Percentiles rank a stretch among this genome's conserved stretches.
Conservation (phyloP, 2,888 invertebrate species). For the Acleris holmiana region DNA sequence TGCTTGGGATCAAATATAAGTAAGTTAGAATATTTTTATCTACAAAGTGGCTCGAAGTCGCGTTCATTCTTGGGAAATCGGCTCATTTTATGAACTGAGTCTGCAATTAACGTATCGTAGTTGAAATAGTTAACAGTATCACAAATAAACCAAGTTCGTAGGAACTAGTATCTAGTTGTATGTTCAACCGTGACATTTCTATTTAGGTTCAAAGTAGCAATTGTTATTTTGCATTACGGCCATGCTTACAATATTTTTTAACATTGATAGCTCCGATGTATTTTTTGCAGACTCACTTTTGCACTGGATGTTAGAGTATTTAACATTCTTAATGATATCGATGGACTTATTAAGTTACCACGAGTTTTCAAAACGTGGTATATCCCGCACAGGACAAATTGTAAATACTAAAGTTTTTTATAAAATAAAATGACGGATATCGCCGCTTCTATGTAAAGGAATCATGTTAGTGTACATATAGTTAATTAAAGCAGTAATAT, state of each 20-base stretch:
- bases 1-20: constrained; percentile 81
- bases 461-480: constrained; percentile 45
- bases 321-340: constrained; percentile 43
- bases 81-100: not conserved
- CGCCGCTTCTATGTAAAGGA: constrained; percentile 58
- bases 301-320: constrained; percentile 9
- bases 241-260: not conserved
- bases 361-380: constrained; percentile 63
- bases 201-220: too few species aligned
- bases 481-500: constrained; percentile 43
- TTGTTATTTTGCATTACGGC: not conserved
- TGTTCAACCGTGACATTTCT: too few species aligned
- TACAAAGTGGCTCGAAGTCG: constrained; percentile 16
- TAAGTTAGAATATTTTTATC: constrained; percentile 68
- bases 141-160: too few species aligned
- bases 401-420: constrained; percentile 62
- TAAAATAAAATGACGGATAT: constrained; percentile 44
- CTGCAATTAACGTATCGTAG: not conserved
- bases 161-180: too few species aligned
- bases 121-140: not conserved
- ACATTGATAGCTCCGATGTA: not conserved
- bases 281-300: constrained; percentile 6
- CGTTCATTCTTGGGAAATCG: constrained; percentile 13
- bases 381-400: constrained; percentile 60
- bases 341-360: constrained; percentile 67